These are phyloP conservation scores for Parnassius glacialis DNA, from an alignment of 2,888 invertebrate genomes.

Conservation along the genomic window DNA sequence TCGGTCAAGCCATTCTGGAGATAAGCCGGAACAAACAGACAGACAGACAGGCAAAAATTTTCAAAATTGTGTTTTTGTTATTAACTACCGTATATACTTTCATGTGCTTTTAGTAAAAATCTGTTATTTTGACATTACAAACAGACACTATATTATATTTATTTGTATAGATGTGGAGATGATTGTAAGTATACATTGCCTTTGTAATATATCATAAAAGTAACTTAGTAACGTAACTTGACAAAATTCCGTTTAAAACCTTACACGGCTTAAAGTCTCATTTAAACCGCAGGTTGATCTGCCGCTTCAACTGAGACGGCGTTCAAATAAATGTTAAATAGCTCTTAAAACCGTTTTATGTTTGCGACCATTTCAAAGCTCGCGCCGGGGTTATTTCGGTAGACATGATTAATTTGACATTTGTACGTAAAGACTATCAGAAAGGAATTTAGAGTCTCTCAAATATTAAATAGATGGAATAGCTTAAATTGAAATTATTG, in stretches of 20 bases:
- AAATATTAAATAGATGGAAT: constrained; percentile 1
- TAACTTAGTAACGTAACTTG: not conserved
- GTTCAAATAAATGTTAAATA: constrained; percentile 54
- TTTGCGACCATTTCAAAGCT: constrained; percentile 41
- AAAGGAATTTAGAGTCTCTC: constrained; percentile 1
- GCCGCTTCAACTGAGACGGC: constrained; percentile 25
- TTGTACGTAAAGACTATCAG: constrained; percentile 1
- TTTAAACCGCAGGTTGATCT: constrained; percentile 14
- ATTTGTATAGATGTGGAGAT: too few relatives aligned
- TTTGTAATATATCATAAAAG: not conserved
- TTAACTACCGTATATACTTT: too few relatives aligned
- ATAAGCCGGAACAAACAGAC: too few relatives aligned
- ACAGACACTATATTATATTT: too few relatives aligned
- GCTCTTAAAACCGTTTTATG: constrained; percentile 49
- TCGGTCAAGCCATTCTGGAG: too few relatives aligned
- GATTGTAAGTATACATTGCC: too few relatives aligned
- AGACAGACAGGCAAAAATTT: too few relatives aligned
- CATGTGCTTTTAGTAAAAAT: too few relatives aligned
- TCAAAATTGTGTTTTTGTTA: too few relatives aligned
- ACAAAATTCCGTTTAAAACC: constrained; percentile 8
- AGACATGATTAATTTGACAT: constrained; percentile 21
- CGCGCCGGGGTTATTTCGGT: constrained; percentile 54
- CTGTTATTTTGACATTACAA: too few relatives aligned
- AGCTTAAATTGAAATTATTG: too few relatives aligned
- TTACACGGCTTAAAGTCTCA: constrained; percentile 5